Evolutionary conservation across 2,888 invertebrate genomes (phyloP), one percentile per base, ranked within the genome.

Genomic region (Drosophila robusta): DNA sequence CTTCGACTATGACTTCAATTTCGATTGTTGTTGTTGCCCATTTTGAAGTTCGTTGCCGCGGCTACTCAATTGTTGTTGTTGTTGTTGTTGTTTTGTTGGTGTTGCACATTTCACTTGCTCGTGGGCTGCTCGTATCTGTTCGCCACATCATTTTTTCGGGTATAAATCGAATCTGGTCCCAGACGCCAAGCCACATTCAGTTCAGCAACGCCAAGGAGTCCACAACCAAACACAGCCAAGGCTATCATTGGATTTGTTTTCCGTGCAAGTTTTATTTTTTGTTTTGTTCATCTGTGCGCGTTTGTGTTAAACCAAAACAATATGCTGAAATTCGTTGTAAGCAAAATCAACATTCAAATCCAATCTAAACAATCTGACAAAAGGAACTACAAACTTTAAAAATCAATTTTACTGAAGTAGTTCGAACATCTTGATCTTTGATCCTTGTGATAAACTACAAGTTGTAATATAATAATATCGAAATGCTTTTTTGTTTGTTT

Each of bases 121-220:
- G 65, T 65, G 67, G 45, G 52, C 47, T 55, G 47, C 36, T 68
- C 63, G 44, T 39, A 44, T 52, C 50, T 12, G 18, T 60, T 54
- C 46, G 63, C 69, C 74, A 56, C 62, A 57, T 38, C 44, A 47
- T 26, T 55, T 68, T 73, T 73, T 74, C 50, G 75, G 88, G 90
- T 92, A 92, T 92, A 92, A 92, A 92, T 92, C 91, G 90, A 89
- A 92, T 91, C 91, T 91, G 90, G 92, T 89, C 90, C 78, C 89
- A 88, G 81, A 74, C 67, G 61, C 61, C 72, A 63, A 83, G 87
- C 80, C 89, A 90, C 92, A 91, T 90, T 91, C 91, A 89, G 81
- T 87, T 71, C 77, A 79, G 68, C 77, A 81, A 69, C 89, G 88
- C 85, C 87, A 82, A 85, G 80, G 88, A 80, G 89, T 63, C 65